Evolutionary conservation across 23 tunicate species (phyloP), one percentile per base, ranked within the genome.

Genomic region (Ascidia mentula): DNA sequence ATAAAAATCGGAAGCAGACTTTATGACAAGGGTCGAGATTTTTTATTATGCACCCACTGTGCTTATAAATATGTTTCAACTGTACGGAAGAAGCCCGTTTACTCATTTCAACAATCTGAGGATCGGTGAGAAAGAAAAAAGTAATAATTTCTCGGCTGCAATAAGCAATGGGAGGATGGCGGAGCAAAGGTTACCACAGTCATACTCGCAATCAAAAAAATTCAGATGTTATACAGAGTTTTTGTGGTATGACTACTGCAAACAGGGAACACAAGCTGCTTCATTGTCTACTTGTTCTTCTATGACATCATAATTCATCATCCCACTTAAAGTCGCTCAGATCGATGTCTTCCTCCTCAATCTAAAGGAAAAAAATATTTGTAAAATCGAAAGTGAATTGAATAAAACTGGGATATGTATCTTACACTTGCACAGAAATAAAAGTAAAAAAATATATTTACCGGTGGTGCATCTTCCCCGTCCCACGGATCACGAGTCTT

Each of bases 241-340:
- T n/a, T n/a, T n/a, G n/a, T n/a, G n/a, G n/a, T 20, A 53, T 42
- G 15, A 53, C 65, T 53, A 53, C 65, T 53, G 65, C 65, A 53
- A 53, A 53, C 65, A 9, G 12, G 65, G 24, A 53, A 53, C 22
- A 3, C 65, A 53, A 53, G 65, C 7, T 53, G 65, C 65, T 53
- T 53, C 65, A 53, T 53, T 53, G 65, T 53, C 65, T 53, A 53
- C 28, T 53, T 53, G 65, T 53, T 53, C 65, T 3, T 72, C 0
- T n/a, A 24, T 72, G 59, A 75, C 93, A 85, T 91, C 97, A 91
- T 89, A 91, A 91, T 76, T 93, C 98, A 37, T 93, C 98, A 65
- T 93, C 98, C 98, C 98, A 93, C 80, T 88, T 93, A 74, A 93
- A 93, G 81, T 93, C 98, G 61, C 93, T 88, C 37, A 93, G 72